phyloP scores from a whole-genome alignment of 2,113 vertebrate species.

The Corythoichthys intestinalis region DNA sequence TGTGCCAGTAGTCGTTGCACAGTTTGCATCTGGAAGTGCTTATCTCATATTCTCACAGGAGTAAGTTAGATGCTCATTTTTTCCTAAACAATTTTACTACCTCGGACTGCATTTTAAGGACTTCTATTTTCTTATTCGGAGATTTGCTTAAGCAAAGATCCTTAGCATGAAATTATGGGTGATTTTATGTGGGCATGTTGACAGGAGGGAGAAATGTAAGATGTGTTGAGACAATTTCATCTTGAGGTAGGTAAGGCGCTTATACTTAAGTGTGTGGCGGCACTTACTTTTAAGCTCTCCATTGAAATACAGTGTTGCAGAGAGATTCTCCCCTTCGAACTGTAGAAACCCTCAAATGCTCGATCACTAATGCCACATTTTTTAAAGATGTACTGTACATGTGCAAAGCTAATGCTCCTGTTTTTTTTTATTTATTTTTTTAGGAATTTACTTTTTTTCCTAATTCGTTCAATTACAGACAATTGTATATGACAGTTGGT shows the following conservation, averaged over 20 bases:
- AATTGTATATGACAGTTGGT: conserved; percentile 45
- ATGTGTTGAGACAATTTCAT: conserved; percentile 11
- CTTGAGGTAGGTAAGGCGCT: too few relatives aligned
- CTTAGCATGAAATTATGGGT: conserved; percentile 45
- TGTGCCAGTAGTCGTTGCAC: conserved; percentile 34
- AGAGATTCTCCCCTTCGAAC: conserved; percentile 20
- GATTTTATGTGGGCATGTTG: conserved; percentile 6
- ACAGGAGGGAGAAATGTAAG: background rate
- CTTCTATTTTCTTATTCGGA: conserved; percentile 41
- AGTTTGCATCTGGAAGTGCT: conserved; percentile 63
- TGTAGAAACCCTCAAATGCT: conserved; percentile 46
- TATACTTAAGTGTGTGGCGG: conserved; percentile 16
- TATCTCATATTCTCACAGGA: conserved; percentile 62
- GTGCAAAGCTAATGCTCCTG: conserved; percentile 21
- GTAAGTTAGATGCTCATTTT: conserved; percentile 43
- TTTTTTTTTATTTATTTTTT: conserved; percentile 1
- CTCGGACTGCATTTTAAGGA: conserved; percentile 32
- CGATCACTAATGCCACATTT: conserved; percentile 30
- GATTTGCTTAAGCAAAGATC: conserved; percentile 20
- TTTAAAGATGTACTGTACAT: conserved; percentile 12
- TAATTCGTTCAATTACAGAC: conserved; percentile 40
- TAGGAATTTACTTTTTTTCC: conserved; percentile 27
- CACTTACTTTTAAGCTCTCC: conserved; percentile 26
- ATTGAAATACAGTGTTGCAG: conserved; percentile 27
- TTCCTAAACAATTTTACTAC: conserved; percentile 31